Evolutionary conservation across 2,797 vertebrate species (phyloP).

Genomic region (Scolopax bukidnonensis): DNA sequence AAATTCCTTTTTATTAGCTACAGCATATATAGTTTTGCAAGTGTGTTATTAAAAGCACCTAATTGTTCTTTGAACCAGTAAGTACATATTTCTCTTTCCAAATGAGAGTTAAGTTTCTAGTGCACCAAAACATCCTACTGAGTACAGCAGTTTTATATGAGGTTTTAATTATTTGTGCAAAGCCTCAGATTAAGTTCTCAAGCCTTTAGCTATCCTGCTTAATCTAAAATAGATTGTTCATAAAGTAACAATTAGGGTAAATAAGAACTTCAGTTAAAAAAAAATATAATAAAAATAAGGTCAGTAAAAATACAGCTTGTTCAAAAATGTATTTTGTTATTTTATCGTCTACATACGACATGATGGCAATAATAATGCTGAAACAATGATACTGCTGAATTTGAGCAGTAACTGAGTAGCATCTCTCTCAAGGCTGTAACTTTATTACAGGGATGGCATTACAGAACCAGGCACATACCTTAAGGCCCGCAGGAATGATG

Average conservation of each 20-base stretch:
- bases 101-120: background rate
- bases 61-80: conserved; percentile 3
- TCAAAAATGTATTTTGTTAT: background rate
- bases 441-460: background rate
- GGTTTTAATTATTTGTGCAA: background rate
- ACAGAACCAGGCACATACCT: background rate
- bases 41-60: conserved; percentile 3
- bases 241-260: background rate
- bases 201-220: background rate
- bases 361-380: background rate
- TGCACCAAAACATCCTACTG: background rate
- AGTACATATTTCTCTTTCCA: conserved; percentile 5
- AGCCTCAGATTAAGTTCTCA: background rate
- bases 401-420: background rate
- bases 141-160: background rate
- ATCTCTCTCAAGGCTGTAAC: background rate
- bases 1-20: conserved; percentile 56
- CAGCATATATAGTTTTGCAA: background rate
- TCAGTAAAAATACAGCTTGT: background rate
- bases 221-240: background rate
- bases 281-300: background rate
- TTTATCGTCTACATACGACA: background rate
- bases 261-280: background rate
- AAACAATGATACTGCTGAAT: background rate
- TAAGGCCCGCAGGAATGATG: conserved; percentile 36